Base-by-base conservation (phyloP, 2,797 vertebrate genomes). In the Limnodromus scolopaceus region DNA sequence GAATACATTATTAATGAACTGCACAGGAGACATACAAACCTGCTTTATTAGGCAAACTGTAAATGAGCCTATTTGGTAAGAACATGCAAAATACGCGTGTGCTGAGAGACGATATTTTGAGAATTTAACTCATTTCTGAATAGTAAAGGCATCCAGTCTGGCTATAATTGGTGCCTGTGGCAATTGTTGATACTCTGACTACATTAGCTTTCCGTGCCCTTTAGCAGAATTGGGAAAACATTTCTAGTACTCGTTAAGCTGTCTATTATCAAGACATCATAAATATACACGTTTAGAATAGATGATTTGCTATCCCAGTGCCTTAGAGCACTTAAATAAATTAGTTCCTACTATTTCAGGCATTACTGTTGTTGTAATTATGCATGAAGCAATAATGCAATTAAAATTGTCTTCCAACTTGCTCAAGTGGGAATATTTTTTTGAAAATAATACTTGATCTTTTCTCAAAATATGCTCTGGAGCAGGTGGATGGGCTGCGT, bases 291-390 rank as follows among this genome's bases (percentile, higher is more conserved):
- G 3, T 96, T 97, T 95, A 95, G 91, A 97, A 92, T 89, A 76
- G 91, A 87, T 81, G 55, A 83, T 88, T 95, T 97, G 76, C 87
- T 94, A 30, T 96, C 84, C 77, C 24, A 69, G 60, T 96, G 94
- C 91, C 96, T 97, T 97, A 78, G 81, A 97, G 95, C 88, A 10
- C 83, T 97, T 96, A 93, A 97, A 94, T 97, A 97, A 96, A 97
- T 96, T 96, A 93, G 91, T 83, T 96, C 80, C 14, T 76, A 83
- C 92, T 95, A 93, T 97, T 97, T 87, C 87, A 83, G 95, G 63
- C 94, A 28, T 95, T 92, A 93, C 83, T 96, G 86, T 71, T 97
- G 81, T 32, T 23, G 92, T 97, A 95, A 96, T 97, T 97, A 97
- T 93, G 91, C 87, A 93, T 94, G 96, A 96, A 85, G 81, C 39